phyloP scores from a whole-genome alignment of 1,140 invertebrate species.

The Aphelinus certus region DNA sequence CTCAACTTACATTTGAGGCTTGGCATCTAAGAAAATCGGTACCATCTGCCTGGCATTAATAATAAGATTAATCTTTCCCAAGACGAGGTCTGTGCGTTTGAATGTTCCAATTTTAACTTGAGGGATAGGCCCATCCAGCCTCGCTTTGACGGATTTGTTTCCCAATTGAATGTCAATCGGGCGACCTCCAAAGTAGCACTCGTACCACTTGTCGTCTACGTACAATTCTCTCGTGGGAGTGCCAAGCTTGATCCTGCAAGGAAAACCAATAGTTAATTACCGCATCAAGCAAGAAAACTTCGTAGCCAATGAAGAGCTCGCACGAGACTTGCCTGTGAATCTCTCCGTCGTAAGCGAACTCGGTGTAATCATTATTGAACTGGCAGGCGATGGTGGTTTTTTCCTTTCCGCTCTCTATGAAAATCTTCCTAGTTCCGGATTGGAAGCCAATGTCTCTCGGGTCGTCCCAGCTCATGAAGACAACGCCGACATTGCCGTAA shows the following conservation, averaged over 20 bases:
- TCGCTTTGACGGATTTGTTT: constrained; percentile 78
- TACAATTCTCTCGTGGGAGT: constrained; percentile 91
- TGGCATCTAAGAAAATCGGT: constrained; percentile 85
- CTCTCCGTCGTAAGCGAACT: constrained; percentile 77
- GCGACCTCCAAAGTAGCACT: constrained; percentile 91
- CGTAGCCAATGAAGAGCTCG: neutral
- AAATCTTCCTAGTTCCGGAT: constrained; percentile 71
- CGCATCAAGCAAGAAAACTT: neutral
- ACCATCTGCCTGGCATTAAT: constrained; percentile 81
- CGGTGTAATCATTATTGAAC: constrained; percentile 78
- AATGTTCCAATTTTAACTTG: constrained; percentile 80
- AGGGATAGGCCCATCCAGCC: constrained; percentile 88
- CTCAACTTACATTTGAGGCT: constrained; percentile 74
- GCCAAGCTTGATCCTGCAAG: constrained; percentile 81
- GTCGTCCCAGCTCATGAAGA: constrained; percentile 85
- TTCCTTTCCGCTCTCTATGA: constrained; percentile 76
- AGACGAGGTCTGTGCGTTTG: constrained; percentile 80
- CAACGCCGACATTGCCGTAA: constrained; percentile 84
- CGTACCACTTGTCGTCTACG: constrained; percentile 88
- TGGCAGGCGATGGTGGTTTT: constrained; percentile 67
- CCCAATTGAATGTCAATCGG: constrained; percentile 84
- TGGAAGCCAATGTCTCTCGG: constrained; percentile 87
- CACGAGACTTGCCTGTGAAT: constrained; percentile 66
- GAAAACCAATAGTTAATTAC: neutral
- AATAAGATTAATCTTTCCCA: constrained; percentile 84